Conservation (phyloP, 2,888 invertebrate species). For the Octonoba sinensis region DNA sequence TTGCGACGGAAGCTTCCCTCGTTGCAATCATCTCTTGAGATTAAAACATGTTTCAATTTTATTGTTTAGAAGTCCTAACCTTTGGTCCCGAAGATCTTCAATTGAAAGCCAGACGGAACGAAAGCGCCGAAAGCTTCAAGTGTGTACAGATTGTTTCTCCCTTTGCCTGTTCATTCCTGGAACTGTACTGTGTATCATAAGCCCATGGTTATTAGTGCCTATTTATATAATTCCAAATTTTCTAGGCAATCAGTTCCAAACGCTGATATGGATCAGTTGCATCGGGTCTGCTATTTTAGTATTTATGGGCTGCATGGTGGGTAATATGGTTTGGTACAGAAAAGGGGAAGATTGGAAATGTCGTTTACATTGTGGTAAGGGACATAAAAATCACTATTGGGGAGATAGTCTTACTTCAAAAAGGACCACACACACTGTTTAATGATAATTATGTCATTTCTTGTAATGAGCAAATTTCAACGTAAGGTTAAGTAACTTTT, state of each 20-base stretch:
- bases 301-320: conserved; percentile 51
- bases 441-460: not conserved
- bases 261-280: conserved; percentile 34
- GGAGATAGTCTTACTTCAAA: conserved; percentile 40
- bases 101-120: conserved; percentile 23
- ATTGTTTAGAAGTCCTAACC: conserved; percentile 17
- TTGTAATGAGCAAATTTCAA: no score
- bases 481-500: no score
- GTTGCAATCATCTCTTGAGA: no score
- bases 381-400: conserved; percentile 56
- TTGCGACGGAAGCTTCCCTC: no score
- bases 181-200: conserved; percentile 37
- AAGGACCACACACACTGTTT: conserved; percentile 38
- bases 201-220: conserved; percentile 56
- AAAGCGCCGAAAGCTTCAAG: conserved; percentile 33
- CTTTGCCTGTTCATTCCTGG: conserved; percentile 54
- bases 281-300: conserved; percentile 44
- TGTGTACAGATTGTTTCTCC: conserved; percentile 52
- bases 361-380: conserved; percentile 44
- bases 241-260: conserved; percentile 30
- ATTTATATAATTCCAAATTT: conserved; percentile 53
- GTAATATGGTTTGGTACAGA: conserved; percentile 58
- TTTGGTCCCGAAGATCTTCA: conserved; percentile 21
- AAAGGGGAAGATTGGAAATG: conserved; percentile 48
- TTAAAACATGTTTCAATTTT: not conserved